Percentiles rank a stretch among this genome's conserved stretches.
Evolutionary conservation across 2,888 invertebrate species (phyloP).

Genomic region (Erannis defoliaria): DNA sequence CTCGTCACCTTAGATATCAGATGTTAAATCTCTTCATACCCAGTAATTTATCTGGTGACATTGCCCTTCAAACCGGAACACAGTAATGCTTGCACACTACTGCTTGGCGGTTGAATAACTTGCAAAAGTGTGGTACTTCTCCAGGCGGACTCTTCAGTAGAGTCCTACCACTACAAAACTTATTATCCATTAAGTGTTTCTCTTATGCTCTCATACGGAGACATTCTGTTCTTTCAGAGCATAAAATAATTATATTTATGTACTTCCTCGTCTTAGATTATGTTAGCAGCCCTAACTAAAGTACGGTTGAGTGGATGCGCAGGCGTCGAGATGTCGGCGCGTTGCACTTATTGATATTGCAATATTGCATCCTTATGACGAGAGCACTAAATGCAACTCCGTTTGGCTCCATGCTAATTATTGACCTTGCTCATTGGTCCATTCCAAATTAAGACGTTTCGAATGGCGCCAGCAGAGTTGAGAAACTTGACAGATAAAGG

Average conservation of each 20-base stretch:
- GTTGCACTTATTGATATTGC: constrained; percentile 41
- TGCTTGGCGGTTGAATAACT: too few species aligned
- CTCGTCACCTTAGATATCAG: too few species aligned
- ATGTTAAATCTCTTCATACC: too few species aligned
- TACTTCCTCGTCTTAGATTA: neutral
- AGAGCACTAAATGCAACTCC: constrained; percentile 26
- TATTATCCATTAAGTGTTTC: neutral
- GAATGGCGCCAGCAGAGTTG: constrained; percentile 15
- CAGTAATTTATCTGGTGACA: too few species aligned
- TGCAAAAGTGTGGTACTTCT: too few species aligned
- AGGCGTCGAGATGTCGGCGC: constrained; percentile 47
- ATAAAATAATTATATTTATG: neutral
- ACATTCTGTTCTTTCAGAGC: neutral
- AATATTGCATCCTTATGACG: constrained; percentile 32
- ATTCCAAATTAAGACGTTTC: constrained; percentile 21
- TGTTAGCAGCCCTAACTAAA: constrained; percentile 35
- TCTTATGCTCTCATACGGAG: neutral
- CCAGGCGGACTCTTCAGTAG: too few species aligned
- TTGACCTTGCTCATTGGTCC: constrained; percentile 20
- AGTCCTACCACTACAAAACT: too few species aligned
- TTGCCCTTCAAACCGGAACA: too few species aligned
- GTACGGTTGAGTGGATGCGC: constrained; percentile 41
- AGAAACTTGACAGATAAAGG: constrained; percentile 22
- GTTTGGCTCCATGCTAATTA: constrained; percentile 15
- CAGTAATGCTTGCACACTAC: too few species aligned